Evolutionary conservation across 53 echinoderm and acorn worm genomes (phyloP).

Genomic region (Temnopleurus reevesii): DNA sequence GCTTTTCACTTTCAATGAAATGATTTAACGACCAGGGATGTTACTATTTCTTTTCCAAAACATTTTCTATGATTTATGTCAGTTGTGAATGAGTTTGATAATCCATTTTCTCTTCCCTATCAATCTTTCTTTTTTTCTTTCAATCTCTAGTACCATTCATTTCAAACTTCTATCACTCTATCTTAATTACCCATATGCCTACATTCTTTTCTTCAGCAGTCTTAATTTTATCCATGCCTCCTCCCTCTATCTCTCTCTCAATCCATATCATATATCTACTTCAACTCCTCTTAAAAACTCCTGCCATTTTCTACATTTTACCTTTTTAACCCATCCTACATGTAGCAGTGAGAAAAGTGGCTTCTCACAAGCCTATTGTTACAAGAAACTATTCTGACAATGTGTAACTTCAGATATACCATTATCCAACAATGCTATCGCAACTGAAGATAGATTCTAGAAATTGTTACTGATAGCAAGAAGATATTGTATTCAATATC

Average conservation of each 20-base stretch:
- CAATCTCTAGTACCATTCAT: not conserved
- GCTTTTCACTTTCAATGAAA: not conserved
- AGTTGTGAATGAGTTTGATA: not conserved
- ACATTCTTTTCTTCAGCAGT: too few relatives aligned
- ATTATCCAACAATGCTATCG: not conserved
- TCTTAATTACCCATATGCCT: too few relatives aligned
- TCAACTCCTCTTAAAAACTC: not conserved
- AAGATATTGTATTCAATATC: not conserved
- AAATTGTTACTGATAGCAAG: not conserved
- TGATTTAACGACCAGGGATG: not conserved
- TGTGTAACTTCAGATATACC: not conserved
- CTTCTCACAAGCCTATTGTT: conserved; percentile 38
- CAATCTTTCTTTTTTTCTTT: not conserved
- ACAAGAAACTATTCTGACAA: not conserved
- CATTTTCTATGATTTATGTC: not conserved
- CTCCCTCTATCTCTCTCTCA: not conserved
- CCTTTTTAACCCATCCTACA: too few relatives aligned
- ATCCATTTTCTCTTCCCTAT: not conserved
- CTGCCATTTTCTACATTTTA: too few relatives aligned
- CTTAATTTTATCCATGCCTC: too few relatives aligned
- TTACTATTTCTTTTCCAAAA: not conserved
- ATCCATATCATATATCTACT: not conserved
- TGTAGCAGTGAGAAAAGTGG: not conserved
- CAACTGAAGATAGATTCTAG: not conserved
- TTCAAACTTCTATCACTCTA: too few relatives aligned